Evolutionary conservation across 2,113 vertebrate genomes (phyloP).

Genomic region (Oreotrochilus melanogaster): DNA sequence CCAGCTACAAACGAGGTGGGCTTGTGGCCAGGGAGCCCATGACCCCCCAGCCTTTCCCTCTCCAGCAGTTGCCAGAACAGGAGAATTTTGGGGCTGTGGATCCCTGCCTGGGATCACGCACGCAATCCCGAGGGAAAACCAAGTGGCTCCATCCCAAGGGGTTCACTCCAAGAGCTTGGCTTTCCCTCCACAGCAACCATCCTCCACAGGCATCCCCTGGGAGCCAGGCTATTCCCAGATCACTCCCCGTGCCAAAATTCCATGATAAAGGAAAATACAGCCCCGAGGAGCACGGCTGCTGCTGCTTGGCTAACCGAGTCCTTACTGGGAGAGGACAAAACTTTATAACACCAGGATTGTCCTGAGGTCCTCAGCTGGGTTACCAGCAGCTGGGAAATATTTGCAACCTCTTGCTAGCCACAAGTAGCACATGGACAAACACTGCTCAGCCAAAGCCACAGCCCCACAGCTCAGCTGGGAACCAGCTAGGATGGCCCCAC

Average conservation of each 20-base stretch:
- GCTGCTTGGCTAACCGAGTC: accelerated
- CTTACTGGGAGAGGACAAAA: background rate
- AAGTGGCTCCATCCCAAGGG: accelerated
- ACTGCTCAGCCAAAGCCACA: background rate
- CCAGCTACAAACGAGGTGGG: accelerated
- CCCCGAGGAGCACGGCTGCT: background rate
- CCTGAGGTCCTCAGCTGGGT: background rate
- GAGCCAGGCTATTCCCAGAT: accelerated
- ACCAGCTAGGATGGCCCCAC: background rate
- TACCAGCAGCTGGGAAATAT: background rate
- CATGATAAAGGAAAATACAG: accelerated
- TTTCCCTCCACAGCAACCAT: background rate
- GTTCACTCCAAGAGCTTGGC: accelerated
- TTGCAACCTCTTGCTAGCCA: background rate
- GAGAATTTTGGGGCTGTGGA: accelerated
- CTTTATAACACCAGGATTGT: accelerated
- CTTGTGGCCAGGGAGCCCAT: background rate
- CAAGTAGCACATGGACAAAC: background rate
- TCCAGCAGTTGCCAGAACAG: background rate
- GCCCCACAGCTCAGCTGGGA: background rate
- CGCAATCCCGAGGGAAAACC: background rate
- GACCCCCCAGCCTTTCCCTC: background rate
- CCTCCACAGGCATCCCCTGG: background rate
- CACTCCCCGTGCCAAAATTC: background rate
- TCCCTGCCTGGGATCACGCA: background rate